Evolutionary conservation across 35 echinoderm and acorn worm species (phyloP).

Genomic region (Stichopus chloronotus): DNA sequence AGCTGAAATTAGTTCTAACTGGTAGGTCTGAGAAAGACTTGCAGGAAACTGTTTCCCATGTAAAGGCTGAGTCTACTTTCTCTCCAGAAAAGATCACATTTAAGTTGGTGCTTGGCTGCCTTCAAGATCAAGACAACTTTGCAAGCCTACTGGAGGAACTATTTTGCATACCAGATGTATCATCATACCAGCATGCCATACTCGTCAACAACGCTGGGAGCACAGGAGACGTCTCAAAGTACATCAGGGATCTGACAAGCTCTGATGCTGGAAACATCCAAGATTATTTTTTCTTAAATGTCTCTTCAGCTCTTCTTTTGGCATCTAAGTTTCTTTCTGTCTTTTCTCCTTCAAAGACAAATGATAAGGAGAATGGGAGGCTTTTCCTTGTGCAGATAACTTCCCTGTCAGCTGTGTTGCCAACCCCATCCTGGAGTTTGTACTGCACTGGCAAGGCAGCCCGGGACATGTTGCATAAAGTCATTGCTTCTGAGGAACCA

Average conservation of each 20-base stretch:
- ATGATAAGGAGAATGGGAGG: conserved; percentile 4
- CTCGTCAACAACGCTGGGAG: conserved; percentile 75
- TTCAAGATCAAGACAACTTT: conserved; percentile 12
- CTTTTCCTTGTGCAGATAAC: conserved; percentile 62
- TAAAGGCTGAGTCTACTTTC: neutral
- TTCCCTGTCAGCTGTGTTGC: conserved; percentile 41
- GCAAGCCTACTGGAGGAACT: neutral
- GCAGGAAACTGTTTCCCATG: conserved; percentile 65
- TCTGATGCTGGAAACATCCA: conserved; percentile 45
- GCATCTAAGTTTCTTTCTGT: conserved; percentile 63
- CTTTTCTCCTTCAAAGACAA: conserved; percentile 24
- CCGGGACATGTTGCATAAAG: conserved; percentile 67
- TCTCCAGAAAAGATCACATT: conserved; percentile 42
- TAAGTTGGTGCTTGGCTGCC: conserved; percentile 54
- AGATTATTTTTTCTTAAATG: conserved; percentile 64
- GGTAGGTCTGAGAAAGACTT: conserved; percentile 57
- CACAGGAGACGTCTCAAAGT: conserved; percentile 61
- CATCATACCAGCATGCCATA: conserved; percentile 66
- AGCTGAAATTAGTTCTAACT: conserved; percentile 54
- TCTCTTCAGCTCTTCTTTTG: conserved; percentile 58
- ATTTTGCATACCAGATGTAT: conserved; percentile 46
- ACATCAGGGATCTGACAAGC: conserved; percentile 3
- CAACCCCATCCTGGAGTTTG: conserved; percentile 39
- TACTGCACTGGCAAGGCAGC: conserved; percentile 74
- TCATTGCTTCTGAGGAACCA: conserved; percentile 70